phyloP scores from a whole-genome alignment of 2,797 vertebrate species.

The Serranus cabrilla region DNA sequence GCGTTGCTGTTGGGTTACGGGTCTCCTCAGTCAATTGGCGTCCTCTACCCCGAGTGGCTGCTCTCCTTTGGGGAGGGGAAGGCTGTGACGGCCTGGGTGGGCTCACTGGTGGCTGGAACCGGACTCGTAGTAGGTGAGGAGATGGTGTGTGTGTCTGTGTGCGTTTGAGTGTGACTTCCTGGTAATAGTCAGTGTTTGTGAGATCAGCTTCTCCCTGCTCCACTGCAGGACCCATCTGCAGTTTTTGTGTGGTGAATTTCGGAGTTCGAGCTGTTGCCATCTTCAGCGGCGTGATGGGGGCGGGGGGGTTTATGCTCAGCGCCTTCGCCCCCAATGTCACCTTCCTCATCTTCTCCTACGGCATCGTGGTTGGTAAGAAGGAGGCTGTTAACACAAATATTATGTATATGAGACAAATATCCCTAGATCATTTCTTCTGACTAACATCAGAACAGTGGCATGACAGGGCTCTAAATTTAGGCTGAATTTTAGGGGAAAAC shows the following conservation, averaged over 20 bases:
- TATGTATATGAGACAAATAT: no score
- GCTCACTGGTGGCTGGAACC: neutral
- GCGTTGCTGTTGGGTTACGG: conserved; percentile 11
- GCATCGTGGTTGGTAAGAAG: conserved; percentile 3
- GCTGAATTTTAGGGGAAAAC: no score
- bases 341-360: conserved; percentile 14
- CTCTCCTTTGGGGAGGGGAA: conserved; percentile 9
- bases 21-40: neutral
- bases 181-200: no score
- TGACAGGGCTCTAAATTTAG: no score
- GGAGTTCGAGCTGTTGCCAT: neutral
- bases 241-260: neutral
- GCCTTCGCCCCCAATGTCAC: conserved; percentile 3
- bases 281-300: conserved; percentile 6
- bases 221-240: conserved; percentile 7
- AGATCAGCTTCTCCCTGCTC: no score
- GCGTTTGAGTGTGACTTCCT: no score
- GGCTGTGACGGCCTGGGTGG: conserved; percentile 10
- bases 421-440: no score
- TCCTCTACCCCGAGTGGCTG: conserved; percentile 26
- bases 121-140: conserved; percentile 14
- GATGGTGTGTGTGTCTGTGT: no score
- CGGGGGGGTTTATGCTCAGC: conserved; percentile 17
- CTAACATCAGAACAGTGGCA: no score
- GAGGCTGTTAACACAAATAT: neutral